Evolutionary conservation across 1,140 invertebrate genomes (phyloP).

Genomic region (Drosophila asahinai): DNA sequence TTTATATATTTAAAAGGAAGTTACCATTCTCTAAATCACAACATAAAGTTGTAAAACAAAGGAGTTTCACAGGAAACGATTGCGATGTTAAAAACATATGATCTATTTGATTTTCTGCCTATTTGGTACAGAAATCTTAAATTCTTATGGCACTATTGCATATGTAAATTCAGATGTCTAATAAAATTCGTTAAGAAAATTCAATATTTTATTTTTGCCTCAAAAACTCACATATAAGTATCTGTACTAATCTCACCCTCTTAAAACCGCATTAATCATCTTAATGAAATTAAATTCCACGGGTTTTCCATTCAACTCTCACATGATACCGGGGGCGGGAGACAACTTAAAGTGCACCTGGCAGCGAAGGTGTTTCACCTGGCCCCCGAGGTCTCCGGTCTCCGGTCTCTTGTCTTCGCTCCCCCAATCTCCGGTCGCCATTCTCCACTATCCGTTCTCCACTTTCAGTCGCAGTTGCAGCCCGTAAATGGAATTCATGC

Average conservation of each 20-base stretch:
- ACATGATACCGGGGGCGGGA: neutral
- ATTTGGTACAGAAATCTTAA: no score
- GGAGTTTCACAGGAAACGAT: no score
- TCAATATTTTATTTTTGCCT: neutral
- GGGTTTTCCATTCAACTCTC: neutral
- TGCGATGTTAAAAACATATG: no score
- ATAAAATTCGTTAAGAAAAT: neutral
- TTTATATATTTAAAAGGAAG: no score
- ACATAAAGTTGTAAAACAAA: no score
- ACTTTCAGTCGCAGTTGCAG: conserved; percentile 41
- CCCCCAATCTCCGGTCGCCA: conserved; percentile 24
- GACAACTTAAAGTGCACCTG: conserved; percentile 32
- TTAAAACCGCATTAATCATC: conserved; percentile 29
- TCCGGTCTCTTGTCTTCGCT: conserved; percentile 7
- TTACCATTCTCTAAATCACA: no score
- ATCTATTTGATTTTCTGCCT: no score
- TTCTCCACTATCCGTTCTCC: conserved; percentile 12
- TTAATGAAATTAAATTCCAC: conserved; percentile 36
- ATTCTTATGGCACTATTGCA: no score
- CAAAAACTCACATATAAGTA: neutral
- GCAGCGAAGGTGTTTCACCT: conserved; percentile 19
- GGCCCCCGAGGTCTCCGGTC: conserved; percentile 21
- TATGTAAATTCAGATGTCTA: no score
- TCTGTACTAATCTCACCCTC: neutral
- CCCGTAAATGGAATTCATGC: conserved; percentile 61